Conservation (phyloP, 2,797 vertebrate genomes). For the Forpus xanthops region DNA sequence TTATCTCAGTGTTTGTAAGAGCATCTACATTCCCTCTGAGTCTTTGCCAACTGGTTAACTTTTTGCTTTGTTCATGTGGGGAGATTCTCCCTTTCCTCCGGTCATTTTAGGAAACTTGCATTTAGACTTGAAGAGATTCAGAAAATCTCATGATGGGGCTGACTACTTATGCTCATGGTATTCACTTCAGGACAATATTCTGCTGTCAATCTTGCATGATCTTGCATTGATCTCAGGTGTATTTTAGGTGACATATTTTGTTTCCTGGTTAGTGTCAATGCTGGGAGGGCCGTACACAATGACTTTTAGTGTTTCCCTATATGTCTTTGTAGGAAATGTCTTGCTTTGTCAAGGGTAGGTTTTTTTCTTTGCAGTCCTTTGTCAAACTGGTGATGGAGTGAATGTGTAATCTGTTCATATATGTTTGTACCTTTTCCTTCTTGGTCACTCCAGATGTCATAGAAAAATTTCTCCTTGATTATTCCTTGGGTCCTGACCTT, state of each 20-base stretch:
- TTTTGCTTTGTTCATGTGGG: rapidly evolving
- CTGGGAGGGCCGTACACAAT: background rate
- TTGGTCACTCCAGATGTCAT: background rate
- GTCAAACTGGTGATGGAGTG: background rate
- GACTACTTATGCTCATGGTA: background rate
- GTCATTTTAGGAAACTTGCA: background rate
- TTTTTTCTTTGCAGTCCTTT: background rate
- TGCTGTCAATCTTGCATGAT: background rate
- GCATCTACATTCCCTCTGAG: background rate
- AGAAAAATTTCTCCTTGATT: background rate
- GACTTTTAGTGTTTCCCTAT: background rate
- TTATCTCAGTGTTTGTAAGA: background rate
- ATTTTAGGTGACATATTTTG: background rate
- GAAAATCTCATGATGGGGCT: background rate
- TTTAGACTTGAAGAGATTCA: background rate
- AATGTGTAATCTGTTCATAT: background rate
- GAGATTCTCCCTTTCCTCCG: background rate
- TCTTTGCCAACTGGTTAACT: background rate
- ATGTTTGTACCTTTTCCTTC: background rate
- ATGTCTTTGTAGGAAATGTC: background rate
- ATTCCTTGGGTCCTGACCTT: background rate
- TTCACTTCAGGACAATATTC: background rate
- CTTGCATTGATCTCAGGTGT: background rate
- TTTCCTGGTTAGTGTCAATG: background rate
- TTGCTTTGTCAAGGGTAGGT: background rate